A percentile compares a stretch with the other conserved stretches of the same genome.
Evolutionary conservation across 2,113 vertebrate species (phyloP).

Genomic region (Orthonyx spaldingii): DNA sequence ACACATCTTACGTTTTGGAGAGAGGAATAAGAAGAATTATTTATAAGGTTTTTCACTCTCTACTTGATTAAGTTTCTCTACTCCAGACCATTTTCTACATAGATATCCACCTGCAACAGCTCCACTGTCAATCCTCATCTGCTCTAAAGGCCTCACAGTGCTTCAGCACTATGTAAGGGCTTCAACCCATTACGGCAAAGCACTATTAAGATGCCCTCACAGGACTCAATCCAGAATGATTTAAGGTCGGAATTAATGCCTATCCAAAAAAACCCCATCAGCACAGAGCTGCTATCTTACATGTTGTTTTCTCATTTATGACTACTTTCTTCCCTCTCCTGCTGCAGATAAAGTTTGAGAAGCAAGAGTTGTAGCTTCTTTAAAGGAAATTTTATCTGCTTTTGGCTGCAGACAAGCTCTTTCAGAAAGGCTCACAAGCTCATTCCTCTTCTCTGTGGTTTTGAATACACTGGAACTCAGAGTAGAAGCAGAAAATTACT

Average conservation of each 20-base stretch:
- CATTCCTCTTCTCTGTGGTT: neutral
- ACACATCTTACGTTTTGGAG: accelerated
- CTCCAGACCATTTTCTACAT: neutral
- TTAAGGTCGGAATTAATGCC: neutral
- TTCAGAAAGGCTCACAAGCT: neutral
- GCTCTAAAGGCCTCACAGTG: neutral
- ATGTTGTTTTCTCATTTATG: neutral
- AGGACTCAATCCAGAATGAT: neutral
- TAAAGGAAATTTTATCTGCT: neutral
- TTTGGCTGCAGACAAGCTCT: neutral
- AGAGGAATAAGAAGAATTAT: neutral
- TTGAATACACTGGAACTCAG: neutral
- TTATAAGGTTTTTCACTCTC: neutral
- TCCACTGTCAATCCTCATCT: neutral
- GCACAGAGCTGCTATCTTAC: neutral
- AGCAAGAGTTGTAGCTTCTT: neutral
- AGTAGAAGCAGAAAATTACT: neutral
- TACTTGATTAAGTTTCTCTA: neutral
- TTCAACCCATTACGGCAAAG: neutral
- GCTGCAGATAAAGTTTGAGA: neutral
- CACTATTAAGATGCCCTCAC: neutral
- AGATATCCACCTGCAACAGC: neutral
- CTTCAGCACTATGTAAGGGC: neutral
- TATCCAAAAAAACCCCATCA: neutral
- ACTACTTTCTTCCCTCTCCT: neutral